Evolutionary conservation across 2,797 vertebrate genomes (phyloP).

Genomic region (Coregonus suidteri): DNA sequence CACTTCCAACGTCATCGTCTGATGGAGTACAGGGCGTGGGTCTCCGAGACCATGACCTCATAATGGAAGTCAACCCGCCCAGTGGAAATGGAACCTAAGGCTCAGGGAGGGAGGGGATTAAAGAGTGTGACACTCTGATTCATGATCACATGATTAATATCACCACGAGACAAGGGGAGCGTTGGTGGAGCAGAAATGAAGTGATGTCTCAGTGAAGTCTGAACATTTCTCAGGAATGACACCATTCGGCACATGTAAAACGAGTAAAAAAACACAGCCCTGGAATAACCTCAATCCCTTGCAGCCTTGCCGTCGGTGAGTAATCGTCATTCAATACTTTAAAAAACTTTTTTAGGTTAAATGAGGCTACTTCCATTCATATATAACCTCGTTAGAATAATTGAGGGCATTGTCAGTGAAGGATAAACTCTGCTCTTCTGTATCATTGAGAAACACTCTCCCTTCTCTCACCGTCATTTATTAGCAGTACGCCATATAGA

Average conservation of each 20-base stretch:
- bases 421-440: background rate
- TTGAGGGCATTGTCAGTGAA: background rate
- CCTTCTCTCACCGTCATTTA: background rate
- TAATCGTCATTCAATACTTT: constrained; percentile 1
- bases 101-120: constrained; percentile 12
- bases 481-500: too few species aligned
- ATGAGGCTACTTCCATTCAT: constrained; percentile 10
- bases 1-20: too few species aligned
- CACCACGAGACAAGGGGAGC: constrained; percentile 17
- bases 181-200: constrained; percentile 34
- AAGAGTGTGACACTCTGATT: constrained; percentile 41
- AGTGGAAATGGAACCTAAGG: constrained; percentile 31
- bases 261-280: constrained; percentile 11
- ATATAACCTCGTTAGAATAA: constrained; percentile 1
- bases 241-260: constrained; percentile 18
- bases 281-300: background rate
- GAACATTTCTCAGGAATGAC: constrained; percentile 18
- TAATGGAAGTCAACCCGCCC: constrained; percentile 18
- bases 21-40: constrained; percentile 28
- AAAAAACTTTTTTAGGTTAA: constrained; percentile 1
- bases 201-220: constrained; percentile 21
- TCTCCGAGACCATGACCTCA: constrained; percentile 37
- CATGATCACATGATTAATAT: constrained; percentile 44
- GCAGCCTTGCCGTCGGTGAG: background rate
- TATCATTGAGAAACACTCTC: background rate